Evolutionary conservation across 2,113 vertebrate species (phyloP).

Genomic region (Cynocephalus volans): DNA sequence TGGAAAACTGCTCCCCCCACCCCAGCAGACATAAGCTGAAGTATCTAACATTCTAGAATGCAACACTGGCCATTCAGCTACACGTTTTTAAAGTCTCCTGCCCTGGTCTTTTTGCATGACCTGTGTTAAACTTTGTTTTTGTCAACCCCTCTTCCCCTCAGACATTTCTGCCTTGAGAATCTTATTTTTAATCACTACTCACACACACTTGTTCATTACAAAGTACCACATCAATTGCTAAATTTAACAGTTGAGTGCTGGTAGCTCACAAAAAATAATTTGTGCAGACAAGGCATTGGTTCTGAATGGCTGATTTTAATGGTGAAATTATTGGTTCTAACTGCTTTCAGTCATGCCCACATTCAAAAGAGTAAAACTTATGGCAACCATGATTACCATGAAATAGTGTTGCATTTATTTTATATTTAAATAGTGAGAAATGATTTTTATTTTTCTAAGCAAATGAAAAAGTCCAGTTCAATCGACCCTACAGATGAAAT

Average conservation of each 20-base stretch:
- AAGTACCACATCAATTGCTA: background rate
- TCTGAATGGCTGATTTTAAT: constrained; percentile 58
- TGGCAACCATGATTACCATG: background rate
- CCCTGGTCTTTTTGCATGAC: background rate
- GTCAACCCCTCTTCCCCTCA: background rate
- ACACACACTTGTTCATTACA: background rate
- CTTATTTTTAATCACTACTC: constrained; percentile 18
- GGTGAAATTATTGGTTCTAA: background rate
- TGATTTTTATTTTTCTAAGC: constrained; percentile 57
- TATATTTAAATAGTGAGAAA: constrained; percentile 29
- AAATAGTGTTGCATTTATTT: constrained; percentile 40
- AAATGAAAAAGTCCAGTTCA: constrained; percentile 34
- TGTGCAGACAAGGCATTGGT: background rate
- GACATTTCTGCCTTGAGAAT: background rate
- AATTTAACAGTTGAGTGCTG: background rate
- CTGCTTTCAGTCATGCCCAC: background rate
- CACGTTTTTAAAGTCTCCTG: background rate
- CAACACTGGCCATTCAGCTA: background rate
- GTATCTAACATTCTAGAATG: background rate
- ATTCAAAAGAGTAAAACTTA: background rate
- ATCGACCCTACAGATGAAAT: background rate
- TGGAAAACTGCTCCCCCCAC: background rate
- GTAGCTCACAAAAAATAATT: background rate
- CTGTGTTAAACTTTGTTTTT: background rate
- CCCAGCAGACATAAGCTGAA: background rate